phyloP scores from a whole-genome alignment of 2,888 invertebrate genomes.

The Ennomos erosarius region DNA sequence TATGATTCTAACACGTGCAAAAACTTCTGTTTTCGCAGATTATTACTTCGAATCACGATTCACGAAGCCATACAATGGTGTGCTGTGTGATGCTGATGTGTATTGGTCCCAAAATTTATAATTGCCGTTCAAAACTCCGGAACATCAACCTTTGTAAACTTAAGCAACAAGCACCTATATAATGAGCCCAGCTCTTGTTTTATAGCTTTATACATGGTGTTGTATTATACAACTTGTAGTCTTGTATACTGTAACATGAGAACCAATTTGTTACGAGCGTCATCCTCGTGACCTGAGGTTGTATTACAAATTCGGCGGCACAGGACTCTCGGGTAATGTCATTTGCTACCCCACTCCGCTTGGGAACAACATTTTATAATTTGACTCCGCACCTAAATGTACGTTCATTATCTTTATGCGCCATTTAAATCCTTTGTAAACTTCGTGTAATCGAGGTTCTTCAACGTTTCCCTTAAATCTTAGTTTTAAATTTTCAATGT shows the following conservation, averaged over 20 bases:
- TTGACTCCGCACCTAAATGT: constrained; percentile 25
- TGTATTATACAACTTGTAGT: not conserved
- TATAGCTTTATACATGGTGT: not conserved
- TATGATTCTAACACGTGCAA: constrained; percentile 21
- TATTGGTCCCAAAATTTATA: too few species aligned
- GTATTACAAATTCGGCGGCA: constrained; percentile 22
- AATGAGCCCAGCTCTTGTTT: too few species aligned
- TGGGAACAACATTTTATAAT: constrained; percentile 34
- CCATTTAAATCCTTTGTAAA: constrained; percentile 33
- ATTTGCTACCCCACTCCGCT: constrained; percentile 22
- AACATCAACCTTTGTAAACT: too few species aligned
- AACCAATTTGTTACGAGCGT: constrained; percentile 28
- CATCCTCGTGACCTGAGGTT: constrained; percentile 16
- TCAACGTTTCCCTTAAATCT: constrained; percentile 1
- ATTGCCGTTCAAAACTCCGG: too few species aligned
- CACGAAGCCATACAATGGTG: too few species aligned
- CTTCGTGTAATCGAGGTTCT: constrained; percentile 19
- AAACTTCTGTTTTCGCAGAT: constrained; percentile 25
- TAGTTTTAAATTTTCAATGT: constrained; percentile 5
- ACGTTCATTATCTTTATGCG: constrained; percentile 37
- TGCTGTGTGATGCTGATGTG: too few species aligned
- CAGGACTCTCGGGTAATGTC: constrained; percentile 19
- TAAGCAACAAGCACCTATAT: too few species aligned
- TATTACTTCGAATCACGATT: constrained; percentile 20
- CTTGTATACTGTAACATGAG: constrained; percentile 5